A percentile compares a stretch with the other conserved stretches of the same genome.
Conservation (phyloP, 2,113 vertebrate species). For the Apus apus region DNA sequence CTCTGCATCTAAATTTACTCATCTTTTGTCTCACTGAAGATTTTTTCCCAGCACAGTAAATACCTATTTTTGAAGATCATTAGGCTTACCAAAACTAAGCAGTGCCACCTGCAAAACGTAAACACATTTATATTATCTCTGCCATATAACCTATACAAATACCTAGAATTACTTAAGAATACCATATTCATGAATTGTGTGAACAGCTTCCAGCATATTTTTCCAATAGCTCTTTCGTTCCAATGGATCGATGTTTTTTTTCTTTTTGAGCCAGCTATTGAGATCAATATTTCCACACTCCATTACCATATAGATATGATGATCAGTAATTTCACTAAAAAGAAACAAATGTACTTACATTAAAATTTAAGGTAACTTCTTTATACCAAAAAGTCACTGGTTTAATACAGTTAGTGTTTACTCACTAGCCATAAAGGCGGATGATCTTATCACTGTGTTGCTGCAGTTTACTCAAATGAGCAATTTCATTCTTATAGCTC, state of each 20-base stretch:
- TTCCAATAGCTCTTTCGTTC: slow-evolving; percentile 97
- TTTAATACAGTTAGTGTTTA: background rate
- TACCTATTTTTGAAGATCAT: background rate
- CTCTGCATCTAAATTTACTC: background rate
- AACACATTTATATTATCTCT: background rate
- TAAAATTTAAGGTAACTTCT: background rate
- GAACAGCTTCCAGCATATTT: slow-evolving; percentile 97
- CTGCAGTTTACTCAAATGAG: slow-evolving; percentile 91
- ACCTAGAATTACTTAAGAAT: slow-evolving; percentile 28
- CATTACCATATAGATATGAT: slow-evolving; percentile 96
- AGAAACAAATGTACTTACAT: background rate
- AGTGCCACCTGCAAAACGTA: background rate
- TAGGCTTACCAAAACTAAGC: background rate
- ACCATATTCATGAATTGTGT: slow-evolving; percentile 96
- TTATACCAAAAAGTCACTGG: background rate
- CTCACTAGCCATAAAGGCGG: slow-evolving; percentile 94
- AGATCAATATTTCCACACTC: slow-evolving; percentile 97
- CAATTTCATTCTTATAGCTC: slow-evolving; percentile 97
- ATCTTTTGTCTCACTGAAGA: background rate
- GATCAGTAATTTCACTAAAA: slow-evolving; percentile 90
- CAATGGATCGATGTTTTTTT: slow-evolving; percentile 87
- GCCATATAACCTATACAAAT: background rate
- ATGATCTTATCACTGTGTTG: slow-evolving; percentile 97
- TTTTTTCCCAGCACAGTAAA: background rate
- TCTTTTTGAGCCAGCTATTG: slow-evolving; percentile 95